Conservation (phyloP, 2,888 invertebrate genomes). For the Acleris sparsana region DNA sequence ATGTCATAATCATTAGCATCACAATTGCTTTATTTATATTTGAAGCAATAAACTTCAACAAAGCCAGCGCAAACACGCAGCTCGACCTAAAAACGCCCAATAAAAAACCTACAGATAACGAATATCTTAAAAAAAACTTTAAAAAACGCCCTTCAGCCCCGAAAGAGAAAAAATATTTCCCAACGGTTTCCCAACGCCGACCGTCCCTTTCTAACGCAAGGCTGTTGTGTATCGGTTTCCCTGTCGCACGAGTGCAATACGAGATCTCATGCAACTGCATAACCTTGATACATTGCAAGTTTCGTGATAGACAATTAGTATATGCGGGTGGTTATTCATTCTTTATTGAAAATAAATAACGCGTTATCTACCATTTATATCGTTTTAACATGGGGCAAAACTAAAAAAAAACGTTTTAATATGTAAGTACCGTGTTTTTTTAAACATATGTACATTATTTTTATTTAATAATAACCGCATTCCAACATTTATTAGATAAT, state of each 20-base stretch:
- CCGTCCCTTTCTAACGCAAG: slow-evolving; percentile 72
- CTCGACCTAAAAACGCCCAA: slow-evolving; percentile 61
- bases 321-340: slow-evolving; percentile 75
- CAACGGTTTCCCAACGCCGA: slow-evolving; percentile 78
- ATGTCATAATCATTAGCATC: too few relatives aligned
- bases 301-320: slow-evolving; percentile 82
- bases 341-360: slow-evolving; percentile 47
- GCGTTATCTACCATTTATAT: background rate
- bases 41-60: background rate
- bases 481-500: too few relatives aligned
- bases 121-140: slow-evolving; percentile 58
- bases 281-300: slow-evolving; percentile 82
- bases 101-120: slow-evolving; percentile 55
- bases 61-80: background rate
- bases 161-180: slow-evolving; percentile 82
- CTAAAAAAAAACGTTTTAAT: too few relatives aligned
- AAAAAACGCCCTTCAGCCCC: slow-evolving; percentile 79
- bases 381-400: background rate
- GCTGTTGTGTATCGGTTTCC: slow-evolving; percentile 61
- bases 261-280: slow-evolving; percentile 79
- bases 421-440: too few relatives aligned
- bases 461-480: too few relatives aligned
- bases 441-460: too few relatives aligned
- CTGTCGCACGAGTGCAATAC: slow-evolving; percentile 77
- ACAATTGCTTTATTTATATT: background rate